phyloP scores from a whole-genome alignment of 2,797 vertebrate genomes.

The Steatocranus sp. region DNA sequence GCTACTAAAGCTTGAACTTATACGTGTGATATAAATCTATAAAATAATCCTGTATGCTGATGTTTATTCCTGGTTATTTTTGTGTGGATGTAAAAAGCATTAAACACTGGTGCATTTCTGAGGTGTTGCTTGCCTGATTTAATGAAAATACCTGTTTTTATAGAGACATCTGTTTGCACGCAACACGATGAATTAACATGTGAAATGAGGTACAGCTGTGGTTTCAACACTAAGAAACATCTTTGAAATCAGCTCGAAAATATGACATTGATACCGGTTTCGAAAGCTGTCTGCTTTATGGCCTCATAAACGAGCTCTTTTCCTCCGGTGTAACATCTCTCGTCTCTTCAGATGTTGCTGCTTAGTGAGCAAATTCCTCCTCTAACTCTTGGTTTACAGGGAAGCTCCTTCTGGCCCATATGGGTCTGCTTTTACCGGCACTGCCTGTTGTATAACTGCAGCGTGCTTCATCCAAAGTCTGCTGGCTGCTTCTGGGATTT shows the following conservation, averaged over 20 bases:
- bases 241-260: neutral
- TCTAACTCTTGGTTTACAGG: slow-evolving; percentile 42
- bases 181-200: neutral
- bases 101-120: neutral
- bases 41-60: neutral
- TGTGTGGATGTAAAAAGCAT: neutral
- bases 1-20: neutral
- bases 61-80: neutral
- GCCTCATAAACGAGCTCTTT: neutral
- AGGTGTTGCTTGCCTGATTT: neutral
- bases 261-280: neutral
- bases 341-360: neutral
- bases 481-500: slow-evolving; percentile 27
- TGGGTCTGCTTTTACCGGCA: slow-evolving; percentile 26
- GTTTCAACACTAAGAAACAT: neutral
- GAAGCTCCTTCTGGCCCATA: slow-evolving; percentile 36
- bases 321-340: neutral
- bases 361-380: slow-evolving; percentile 39
- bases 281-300: neutral
- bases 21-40: neutral
- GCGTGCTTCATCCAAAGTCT: slow-evolving; percentile 36
- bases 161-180: neutral
- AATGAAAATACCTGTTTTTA: neutral
- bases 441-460: slow-evolving; percentile 55
- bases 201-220: neutral